Conservation (phyloP, 2,113 vertebrate species). For the Aspidoscelis tigris region DNA sequence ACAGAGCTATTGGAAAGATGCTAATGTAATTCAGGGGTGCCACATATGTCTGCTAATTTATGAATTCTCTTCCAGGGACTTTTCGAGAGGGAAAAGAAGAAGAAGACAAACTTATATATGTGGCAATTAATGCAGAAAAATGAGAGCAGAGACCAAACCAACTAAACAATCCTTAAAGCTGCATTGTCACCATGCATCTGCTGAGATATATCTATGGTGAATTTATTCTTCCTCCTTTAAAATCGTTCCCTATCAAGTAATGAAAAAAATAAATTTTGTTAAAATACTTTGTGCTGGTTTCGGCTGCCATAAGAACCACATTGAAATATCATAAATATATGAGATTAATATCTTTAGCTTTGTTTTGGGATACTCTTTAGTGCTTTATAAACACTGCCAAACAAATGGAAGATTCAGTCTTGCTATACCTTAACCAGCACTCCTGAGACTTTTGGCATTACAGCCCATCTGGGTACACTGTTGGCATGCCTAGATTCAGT, state of each 20-base stretch:
- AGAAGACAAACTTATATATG: neutral
- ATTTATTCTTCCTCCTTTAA: too few species aligned
- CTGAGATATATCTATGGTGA: too few species aligned
- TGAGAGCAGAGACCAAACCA: neutral
- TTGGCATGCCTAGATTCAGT: conserved; percentile 50
- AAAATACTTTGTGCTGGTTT: conserved; percentile 31
- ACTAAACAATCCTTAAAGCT: too few species aligned
- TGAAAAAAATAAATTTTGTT: conserved; percentile 48
- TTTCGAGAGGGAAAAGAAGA: neutral
- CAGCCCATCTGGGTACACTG: conserved; percentile 50
- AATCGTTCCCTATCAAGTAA: too few species aligned
- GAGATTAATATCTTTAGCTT: conserved; percentile 51
- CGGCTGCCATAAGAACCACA: conserved; percentile 48
- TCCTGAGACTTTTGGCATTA: conserved; percentile 61
- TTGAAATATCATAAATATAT: conserved; percentile 65
- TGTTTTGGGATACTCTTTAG: conserved; percentile 70
- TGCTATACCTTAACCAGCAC: conserved; percentile 31
- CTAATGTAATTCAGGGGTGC: conserved; percentile 34
- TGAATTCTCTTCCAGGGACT: conserved; percentile 14
- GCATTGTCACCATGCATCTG: too few species aligned
- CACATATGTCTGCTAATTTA: conserved; percentile 29
- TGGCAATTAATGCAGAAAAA: too few species aligned
- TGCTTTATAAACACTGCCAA: conserved; percentile 71
- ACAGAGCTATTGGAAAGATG: conserved; percentile 44
- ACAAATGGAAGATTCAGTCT: conserved; percentile 59